Base-by-base conservation (phyloP, 2,888 invertebrate genomes). In the Lasioglossum malachurum region DNA sequence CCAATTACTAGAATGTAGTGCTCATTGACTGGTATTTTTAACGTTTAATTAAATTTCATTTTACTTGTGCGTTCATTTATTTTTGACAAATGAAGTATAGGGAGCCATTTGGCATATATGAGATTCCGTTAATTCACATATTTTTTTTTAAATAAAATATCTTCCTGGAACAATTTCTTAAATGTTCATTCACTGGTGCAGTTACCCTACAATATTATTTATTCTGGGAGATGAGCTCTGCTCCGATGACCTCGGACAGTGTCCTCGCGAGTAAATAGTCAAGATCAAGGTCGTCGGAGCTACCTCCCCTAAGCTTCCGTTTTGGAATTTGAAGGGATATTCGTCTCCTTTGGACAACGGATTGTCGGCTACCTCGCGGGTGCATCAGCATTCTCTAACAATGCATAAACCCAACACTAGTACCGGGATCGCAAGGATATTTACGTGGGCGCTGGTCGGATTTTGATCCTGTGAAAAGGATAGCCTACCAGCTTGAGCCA, bases 401-500 rank as follows among this genome's bases (percentile, higher is more conserved):
- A 89, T 78, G 80, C 87, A 77, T 75, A 41, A 78, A 81, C 57
- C 60, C 64, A 78, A 80, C 53, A 74, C 78, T 79, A 83, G 77
- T 83, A 88, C 78, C 74, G 86, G 92, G 91, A 89, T 88, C 88
- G 85, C 88, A 91, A 94, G 94, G 93, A 94, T 95, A 95, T 95
- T 95, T 95, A 95, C 95, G 95, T 95, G 95, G 94, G 93, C 93
- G 90, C 92, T 94, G 94, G 95, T 92, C 92, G 94, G 94, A 92
- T 94, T 95, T 92, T 94, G 94, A 88, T 95, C 95, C 94, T 94
- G 95, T 92, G 95, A 94, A 94, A 95, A 93, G 94, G 95, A 95
- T 92, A 94, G 94, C 95, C 95, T 93, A 92, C 94, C 95, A 95
- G 95, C 95, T 95, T 95, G 95, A 91, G 96, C 96, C 95, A 97